A percentile compares a stretch with the other conserved stretches of the same genome.
Conservation (phyloP, 2,888 invertebrate genomes). For the Drosophila mayaguana region DNA sequence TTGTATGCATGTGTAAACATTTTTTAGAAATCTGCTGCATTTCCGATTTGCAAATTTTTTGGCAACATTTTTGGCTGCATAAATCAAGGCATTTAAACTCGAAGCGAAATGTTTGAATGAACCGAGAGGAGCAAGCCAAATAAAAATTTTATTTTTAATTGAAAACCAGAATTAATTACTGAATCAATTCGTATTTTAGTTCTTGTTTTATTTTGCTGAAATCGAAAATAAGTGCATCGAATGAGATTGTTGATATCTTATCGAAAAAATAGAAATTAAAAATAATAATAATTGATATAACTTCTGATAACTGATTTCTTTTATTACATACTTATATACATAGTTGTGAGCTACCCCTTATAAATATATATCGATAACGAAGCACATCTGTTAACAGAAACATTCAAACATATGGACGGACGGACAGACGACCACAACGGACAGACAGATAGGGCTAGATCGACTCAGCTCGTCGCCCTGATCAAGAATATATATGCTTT, state of each 20-base stretch:
- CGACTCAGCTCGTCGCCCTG: too few relatives aligned
- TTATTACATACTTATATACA: too few relatives aligned
- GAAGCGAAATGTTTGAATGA: constrained; percentile 3
- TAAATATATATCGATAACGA: too few relatives aligned
- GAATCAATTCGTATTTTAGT: not conserved
- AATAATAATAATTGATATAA: too few relatives aligned
- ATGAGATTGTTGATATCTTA: not conserved
- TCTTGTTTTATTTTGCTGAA: not conserved
- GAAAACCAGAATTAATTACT: not conserved
- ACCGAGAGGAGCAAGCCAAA: not conserved
- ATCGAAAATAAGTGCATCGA: not conserved
- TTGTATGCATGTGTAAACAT: constrained; percentile 54
- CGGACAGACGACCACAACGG: too few relatives aligned
- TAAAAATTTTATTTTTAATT: constrained; percentile 15
- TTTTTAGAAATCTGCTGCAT: constrained; percentile 31
- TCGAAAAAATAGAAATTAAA: too few relatives aligned
- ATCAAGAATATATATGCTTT: too few relatives aligned
- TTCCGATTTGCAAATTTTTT: constrained; percentile 28
- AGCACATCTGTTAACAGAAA: too few relatives aligned
- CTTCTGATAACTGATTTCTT: too few relatives aligned
- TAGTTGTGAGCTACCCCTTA: too few relatives aligned
- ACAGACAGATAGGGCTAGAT: too few relatives aligned
- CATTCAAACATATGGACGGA: too few relatives aligned
- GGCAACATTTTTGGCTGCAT: constrained; percentile 35
- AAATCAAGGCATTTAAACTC: constrained; percentile 29